Percentiles rank a stretch among this genome's conserved stretches.
These are phyloP conservation scores for Chroicocephalus ridibundus DNA, from an alignment of 2,113 vertebrate species.

Conservation along the genomic window DNA sequence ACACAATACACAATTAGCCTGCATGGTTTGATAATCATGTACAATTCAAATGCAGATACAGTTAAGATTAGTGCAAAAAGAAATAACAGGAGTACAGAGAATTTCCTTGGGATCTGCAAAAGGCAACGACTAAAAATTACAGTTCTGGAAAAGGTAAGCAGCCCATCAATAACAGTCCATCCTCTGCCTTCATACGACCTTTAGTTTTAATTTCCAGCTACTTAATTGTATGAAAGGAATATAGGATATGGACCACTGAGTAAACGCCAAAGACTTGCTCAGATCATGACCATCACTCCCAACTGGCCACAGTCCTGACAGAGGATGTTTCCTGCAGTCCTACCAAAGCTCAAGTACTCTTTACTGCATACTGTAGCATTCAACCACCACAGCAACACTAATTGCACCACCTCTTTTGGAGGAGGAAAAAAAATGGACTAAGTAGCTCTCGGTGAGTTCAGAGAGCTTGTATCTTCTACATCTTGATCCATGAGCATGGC, in stretches of 20 bases:
- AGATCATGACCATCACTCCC: neutral
- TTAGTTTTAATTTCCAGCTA: neutral
- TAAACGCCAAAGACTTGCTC: neutral
- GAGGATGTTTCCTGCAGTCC: neutral
- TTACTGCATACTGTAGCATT: neutral
- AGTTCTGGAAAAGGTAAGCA: neutral
- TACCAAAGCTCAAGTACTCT: neutral
- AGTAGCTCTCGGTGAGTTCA: neutral
- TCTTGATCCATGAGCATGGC: neutral
- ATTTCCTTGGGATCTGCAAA: neutral
- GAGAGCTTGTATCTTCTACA: neutral
- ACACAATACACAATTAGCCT: neutral
- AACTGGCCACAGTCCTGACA: neutral
- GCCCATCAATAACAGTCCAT: neutral
- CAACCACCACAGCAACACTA: neutral
- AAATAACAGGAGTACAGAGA: neutral
- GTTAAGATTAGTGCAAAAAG: neutral
- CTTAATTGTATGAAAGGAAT: neutral
- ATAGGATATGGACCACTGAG: neutral
- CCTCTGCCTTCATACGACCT: neutral
- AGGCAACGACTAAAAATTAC: neutral
- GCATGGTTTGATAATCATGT: neutral
- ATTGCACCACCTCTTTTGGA: neutral
- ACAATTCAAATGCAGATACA: neutral
- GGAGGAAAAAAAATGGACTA: neutral